A percentile compares a stretch with the other conserved stretches of the same genome.
Conservation (phyloP, 2,888 invertebrate species). For the Latrodectus hesperus region DNA sequence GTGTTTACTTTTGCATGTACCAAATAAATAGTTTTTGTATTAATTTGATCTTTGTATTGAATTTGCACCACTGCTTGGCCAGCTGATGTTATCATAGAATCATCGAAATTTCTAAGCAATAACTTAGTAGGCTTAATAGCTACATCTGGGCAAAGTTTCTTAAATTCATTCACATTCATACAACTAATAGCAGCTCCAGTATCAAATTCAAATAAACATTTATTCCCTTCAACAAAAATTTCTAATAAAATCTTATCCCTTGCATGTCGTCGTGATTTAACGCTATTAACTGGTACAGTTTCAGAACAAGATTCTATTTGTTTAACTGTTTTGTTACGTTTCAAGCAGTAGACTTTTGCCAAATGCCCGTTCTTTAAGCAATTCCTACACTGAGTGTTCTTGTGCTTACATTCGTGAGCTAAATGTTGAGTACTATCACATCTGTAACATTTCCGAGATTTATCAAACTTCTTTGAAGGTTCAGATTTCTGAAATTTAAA, state of each 20-base stretch:
- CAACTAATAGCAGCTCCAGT: slow-evolving; percentile 25
- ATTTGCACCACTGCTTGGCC: slow-evolving; percentile 50
- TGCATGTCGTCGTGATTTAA: slow-evolving; percentile 49
- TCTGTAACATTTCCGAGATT: slow-evolving; percentile 51
- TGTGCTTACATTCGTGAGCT: slow-evolving; percentile 51
- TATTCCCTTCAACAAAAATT: slow-evolving; percentile 28
- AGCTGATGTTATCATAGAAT: slow-evolving; percentile 40
- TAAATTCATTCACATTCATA: slow-evolving; percentile 25
- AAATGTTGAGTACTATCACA: slow-evolving; percentile 49
- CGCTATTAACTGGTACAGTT: slow-evolving; percentile 49
- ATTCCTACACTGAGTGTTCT: slow-evolving; percentile 45
- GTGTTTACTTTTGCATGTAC: slow-evolving; percentile 51
- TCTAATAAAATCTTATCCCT: slow-evolving; percentile 51
- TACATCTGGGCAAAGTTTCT: no score
- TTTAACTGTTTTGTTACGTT: slow-evolving; percentile 48
- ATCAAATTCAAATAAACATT: slow-evolving; percentile 23
- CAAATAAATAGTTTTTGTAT: slow-evolving; percentile 47
- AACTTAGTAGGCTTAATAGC: no score
- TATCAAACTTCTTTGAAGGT: slow-evolving; percentile 37
- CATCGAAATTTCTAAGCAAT: slow-evolving; percentile 13
- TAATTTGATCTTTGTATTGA: slow-evolving; percentile 49
- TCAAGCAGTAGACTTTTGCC: slow-evolving; percentile 43
- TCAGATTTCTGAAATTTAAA: slow-evolving; percentile 45
- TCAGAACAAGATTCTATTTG: slow-evolving; percentile 50
- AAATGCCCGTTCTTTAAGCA: slow-evolving; percentile 51